Evolutionary conservation across 2,797 vertebrate genomes (phyloP).

Genomic region (Sparidentex hasta): DNA sequence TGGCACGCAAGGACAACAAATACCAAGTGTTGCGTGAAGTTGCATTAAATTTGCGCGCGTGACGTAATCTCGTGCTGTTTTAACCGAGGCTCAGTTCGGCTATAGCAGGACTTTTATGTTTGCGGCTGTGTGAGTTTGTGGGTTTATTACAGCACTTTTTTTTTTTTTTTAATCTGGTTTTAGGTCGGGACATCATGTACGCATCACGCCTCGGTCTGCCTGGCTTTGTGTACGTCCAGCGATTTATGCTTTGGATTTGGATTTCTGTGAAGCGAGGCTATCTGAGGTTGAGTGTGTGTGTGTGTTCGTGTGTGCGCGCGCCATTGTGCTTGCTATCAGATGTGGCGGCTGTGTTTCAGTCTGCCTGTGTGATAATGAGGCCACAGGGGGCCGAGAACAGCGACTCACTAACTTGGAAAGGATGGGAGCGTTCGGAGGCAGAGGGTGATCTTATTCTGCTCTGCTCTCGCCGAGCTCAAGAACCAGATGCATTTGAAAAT

Average conservation of each 20-base stretch:
- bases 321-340: slow-evolving; percentile 42
- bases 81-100: background rate
- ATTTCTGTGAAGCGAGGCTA: slow-evolving; percentile 13
- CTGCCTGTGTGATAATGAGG: slow-evolving; percentile 73
- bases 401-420: slow-evolving; percentile 34
- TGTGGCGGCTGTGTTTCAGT: slow-evolving; percentile 52
- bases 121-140: background rate
- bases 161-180: background rate
- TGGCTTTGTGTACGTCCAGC: background rate
- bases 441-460: slow-evolving; percentile 25
- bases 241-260: slow-evolving; percentile 27
- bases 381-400: slow-evolving; percentile 70
- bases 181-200: background rate
- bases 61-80: background rate
- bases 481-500: slow-evolving; percentile 8
- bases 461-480: slow-evolving; percentile 13
- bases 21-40: too few relatives aligned
- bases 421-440: slow-evolving; percentile 27
- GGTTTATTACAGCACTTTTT: background rate
- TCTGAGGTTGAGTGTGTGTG: slow-evolving; percentile 8
- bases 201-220: background rate
- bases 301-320: background rate
- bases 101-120: background rate
- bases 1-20: too few relatives aligned
- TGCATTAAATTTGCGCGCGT: too few relatives aligned